phyloP scores from a whole-genome alignment of 2,888 invertebrate species.

The Sphaerophoria rueppellii region DNA sequence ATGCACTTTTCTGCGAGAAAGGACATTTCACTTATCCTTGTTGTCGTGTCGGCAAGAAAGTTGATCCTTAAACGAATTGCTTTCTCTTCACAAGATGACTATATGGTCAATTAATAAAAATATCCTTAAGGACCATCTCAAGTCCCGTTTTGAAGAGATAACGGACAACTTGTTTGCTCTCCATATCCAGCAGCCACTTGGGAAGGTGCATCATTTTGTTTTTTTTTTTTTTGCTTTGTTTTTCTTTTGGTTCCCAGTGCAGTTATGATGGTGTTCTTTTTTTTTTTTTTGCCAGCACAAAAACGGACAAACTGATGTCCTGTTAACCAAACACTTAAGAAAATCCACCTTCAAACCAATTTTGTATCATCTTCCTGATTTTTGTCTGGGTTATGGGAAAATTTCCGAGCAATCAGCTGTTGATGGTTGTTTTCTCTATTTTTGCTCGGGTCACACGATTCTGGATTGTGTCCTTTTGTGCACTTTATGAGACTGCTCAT shows the following conservation, averaged over 20 bases:
- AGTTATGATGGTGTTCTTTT: constrained; percentile 10
- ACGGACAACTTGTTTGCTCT: constrained; percentile 68
- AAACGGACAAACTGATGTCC: constrained; percentile 44
- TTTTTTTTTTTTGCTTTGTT: constrained; percentile 46
- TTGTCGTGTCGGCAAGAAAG: constrained; percentile 61
- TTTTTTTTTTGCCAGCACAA: constrained; percentile 58
- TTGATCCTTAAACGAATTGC: constrained; percentile 59
- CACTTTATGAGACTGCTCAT: constrained; percentile 42
- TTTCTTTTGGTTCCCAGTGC: constrained; percentile 64
- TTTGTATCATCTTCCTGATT: constrained; percentile 24
- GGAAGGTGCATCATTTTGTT: constrained; percentile 30
- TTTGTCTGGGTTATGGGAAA: constrained; percentile 62
- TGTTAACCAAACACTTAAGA: constrained; percentile 72
- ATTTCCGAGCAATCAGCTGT: constrained; percentile 71
- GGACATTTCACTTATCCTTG: constrained; percentile 56
- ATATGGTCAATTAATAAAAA: constrained; percentile 68
- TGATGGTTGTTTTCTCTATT: constrained; percentile 56
- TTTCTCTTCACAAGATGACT: neutral
- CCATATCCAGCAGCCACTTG: constrained; percentile 55
- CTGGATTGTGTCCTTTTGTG: constrained; percentile 37
- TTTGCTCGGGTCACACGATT: constrained; percentile 27
- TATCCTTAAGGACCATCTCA: constrained; percentile 49
- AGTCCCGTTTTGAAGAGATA: constrained; percentile 31
- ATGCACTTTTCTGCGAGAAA: constrained; percentile 42
- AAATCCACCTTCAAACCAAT: constrained; percentile 55